These are phyloP conservation scores for Varanus salvator DNA, from an alignment of 2,113 vertebrate species.

Conservation along the genomic window DNA sequence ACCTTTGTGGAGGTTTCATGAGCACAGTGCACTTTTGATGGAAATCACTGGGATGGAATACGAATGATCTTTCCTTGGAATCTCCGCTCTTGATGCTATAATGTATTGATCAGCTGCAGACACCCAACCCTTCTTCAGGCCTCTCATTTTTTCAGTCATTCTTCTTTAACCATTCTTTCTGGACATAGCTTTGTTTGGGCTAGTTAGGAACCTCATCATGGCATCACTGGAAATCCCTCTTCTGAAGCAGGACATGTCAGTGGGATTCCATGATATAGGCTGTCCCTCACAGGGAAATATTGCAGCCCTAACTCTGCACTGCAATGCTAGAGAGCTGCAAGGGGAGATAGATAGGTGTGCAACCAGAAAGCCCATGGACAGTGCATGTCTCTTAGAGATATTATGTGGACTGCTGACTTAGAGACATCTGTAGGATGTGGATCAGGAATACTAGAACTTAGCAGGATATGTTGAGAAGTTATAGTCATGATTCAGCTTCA, in stretches of 20 bases:
- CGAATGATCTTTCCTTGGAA: neutral
- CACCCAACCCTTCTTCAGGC: neutral
- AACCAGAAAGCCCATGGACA: neutral
- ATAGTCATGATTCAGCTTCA: neutral
- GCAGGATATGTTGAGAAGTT: neutral
- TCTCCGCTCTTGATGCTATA: neutral
- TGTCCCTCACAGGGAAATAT: neutral
- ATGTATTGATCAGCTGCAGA: constrained; percentile 2
- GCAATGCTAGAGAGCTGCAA: neutral
- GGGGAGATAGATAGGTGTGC: neutral
- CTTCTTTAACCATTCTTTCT: constrained; percentile 1
- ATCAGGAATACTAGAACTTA: neutral
- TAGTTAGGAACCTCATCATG: neutral
- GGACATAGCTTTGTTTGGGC: constrained; percentile 3
- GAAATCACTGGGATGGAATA: neutral
- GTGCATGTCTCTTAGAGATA: neutral
- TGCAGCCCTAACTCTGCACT: neutral
- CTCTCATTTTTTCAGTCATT: neutral
- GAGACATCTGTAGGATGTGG: neutral
- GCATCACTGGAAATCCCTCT: neutral
- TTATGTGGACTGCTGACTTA: constrained; percentile 7
- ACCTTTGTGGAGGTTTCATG: neutral
- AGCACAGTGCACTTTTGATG: constrained; percentile 16
- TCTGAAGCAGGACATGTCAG: neutral
- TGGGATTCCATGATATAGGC: neutral